Evolutionary conservation across 2,797 vertebrate species (phyloP).

Genomic region (Cephalopachus bancanus): DNA sequence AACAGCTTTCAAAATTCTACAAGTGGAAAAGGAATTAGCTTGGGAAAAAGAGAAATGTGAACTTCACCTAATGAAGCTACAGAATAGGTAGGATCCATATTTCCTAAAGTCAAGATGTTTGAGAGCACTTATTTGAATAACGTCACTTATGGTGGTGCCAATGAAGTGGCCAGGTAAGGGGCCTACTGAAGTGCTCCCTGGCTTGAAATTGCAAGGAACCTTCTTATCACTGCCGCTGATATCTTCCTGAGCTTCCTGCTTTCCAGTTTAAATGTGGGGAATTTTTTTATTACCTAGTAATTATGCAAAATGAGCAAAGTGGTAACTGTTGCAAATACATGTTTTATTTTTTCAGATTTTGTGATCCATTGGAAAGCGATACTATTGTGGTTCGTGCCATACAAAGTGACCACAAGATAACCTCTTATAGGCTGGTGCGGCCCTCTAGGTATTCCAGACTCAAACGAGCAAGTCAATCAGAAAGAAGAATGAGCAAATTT

Average conservation of each 20-base stretch:
- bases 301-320: constrained; percentile 29
- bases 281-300: constrained; percentile 50
- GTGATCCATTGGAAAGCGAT: constrained; percentile 88
- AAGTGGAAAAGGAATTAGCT: constrained; percentile 91
- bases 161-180: neutral
- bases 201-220: neutral
- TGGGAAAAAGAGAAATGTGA: constrained; percentile 93
- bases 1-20: constrained; percentile 88
- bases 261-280: constrained; percentile 18
- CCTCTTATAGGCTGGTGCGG: constrained; percentile 91
- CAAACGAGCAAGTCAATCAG: constrained; percentile 68
- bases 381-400: constrained; percentile 91
- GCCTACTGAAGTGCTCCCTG: neutral
- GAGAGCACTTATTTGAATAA: neutral
- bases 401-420: constrained; percentile 90
- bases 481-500: constrained; percentile 79
- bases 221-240: neutral
- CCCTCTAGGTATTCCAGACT: constrained; percentile 81
- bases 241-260: neutral
- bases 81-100: constrained; percentile 87
- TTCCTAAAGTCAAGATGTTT: neutral
- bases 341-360: constrained; percentile 89
- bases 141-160: neutral
- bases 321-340: constrained; percentile 57
- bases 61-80: constrained; percentile 92